Percentiles rank a stretch among this genome's conserved stretches.
phyloP scores from a whole-genome alignment of 2,888 invertebrate genomes.

The Lumbricus terrestris region DNA sequence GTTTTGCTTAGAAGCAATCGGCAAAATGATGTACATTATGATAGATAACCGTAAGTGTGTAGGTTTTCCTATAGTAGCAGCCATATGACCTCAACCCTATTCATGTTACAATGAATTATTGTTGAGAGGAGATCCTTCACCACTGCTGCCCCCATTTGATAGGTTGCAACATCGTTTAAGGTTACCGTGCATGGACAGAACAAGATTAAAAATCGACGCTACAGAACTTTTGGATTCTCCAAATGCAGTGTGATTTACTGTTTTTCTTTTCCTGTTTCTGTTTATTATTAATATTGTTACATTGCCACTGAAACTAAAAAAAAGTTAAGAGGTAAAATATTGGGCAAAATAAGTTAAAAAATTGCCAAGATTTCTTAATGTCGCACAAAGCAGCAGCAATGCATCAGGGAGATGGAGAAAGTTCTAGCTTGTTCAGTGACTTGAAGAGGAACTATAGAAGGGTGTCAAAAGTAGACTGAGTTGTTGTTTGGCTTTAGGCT shows the following conservation, averaged over 20 bases:
- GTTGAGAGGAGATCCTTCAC: no score
- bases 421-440: neutral
- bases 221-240: neutral
- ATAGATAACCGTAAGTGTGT: neutral
- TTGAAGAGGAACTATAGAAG: neutral
- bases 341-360: no score
- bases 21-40: neutral
- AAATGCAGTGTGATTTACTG: no score
- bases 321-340: no score
- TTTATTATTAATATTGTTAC: neutral
- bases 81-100: no score
- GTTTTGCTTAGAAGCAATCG: neutral
- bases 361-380: neutral
- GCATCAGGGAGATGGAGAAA: neutral
- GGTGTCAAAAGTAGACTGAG: neutral
- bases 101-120: no score
- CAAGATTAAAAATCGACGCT: no score
- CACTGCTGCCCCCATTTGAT: no score
- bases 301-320: neutral
- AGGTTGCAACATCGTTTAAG: no score
- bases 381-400: no score
- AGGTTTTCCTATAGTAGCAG: no score
- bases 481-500: neutral
- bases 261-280: neutral
- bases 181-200: no score